Evolutionary conservation across 64 coral and sea anemone species (phyloP), one percentile per base, ranked within the genome.

Genomic region (Stylophora pistillata): DNA sequence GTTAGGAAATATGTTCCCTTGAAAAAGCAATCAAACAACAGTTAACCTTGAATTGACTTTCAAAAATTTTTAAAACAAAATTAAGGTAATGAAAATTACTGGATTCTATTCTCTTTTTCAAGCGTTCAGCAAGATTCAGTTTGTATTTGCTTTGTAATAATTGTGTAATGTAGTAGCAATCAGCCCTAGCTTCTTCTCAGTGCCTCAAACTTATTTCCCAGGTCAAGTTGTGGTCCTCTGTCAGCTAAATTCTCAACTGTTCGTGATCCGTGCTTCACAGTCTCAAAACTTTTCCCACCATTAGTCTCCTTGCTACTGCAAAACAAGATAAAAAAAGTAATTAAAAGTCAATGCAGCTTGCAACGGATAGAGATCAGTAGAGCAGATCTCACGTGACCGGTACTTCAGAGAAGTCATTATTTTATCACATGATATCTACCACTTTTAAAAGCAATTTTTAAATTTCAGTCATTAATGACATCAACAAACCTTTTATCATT

Each of bases 151-250:
- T 26, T 59, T 32, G 15, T 17, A 21, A 20, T 80, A 55, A 27
- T 29, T 23, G 15, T 18, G 15, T 11, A 30, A 21, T 13, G n/a
- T 34, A 37, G 23, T 31, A 52, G 78, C 30, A 29, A 11, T 30
- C 17, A 37, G 16, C n/a, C 28, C 21, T 88, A 93, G 32, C 85
- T 93, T 82, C 85, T 80, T 54, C 91, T 87, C 33, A 93, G 55
- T 58, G 91, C 91, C 81, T 93, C 91, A 93, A 86, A 93, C 65
- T 93, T 93, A 86, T 93, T 93, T 61, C 78, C 91, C 76, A 93
- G 82, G 53, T 93, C 85, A n/a, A 93, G 56, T 13, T 65, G 77
- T 62, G 91, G 91, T 41, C 91, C 60, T 47, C 84, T 65, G 32
- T 93, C 91, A 61, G 85, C 85, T 87, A 86, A 86, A 32, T 71